Percentiles rank a stretch among this genome's conserved stretches.
These are phyloP conservation scores for Hetaerina titia DNA, from an alignment of 2,888 invertebrate species.

Conservation along the genomic window DNA sequence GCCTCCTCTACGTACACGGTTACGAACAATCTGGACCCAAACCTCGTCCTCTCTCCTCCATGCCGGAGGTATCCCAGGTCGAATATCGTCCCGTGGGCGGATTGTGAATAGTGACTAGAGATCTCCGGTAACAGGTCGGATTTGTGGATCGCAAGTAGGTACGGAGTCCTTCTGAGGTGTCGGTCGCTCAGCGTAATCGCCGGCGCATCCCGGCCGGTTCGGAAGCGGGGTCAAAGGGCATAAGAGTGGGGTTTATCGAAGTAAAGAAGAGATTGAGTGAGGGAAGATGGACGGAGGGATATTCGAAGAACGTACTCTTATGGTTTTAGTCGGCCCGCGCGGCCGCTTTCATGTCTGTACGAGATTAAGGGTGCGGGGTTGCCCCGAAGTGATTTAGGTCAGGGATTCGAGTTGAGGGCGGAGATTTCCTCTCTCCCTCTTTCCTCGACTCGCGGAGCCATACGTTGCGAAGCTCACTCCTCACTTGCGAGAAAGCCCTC, in stretches of 20 bases:
- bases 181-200: background rate
- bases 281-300: slow-evolving; percentile 5
- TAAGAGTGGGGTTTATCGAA: background rate
- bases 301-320: slow-evolving; percentile 56
- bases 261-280: background rate
- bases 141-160: too few relatives aligned
- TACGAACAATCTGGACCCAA: too few relatives aligned
- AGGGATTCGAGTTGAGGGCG: background rate
- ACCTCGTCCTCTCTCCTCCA: too few relatives aligned
- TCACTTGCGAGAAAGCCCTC: background rate
- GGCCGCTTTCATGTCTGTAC: slow-evolving; percentile 49
- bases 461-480: background rate
- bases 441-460: background rate
- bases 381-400: slow-evolving; percentile 60
- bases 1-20: too few relatives aligned
- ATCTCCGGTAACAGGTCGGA: too few relatives aligned
- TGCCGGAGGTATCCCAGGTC: too few relatives aligned
- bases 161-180: background rate
- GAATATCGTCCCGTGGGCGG: too few relatives aligned
- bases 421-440: slow-evolving; percentile 2
- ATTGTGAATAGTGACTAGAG: too few relatives aligned
- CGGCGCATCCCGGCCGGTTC: background rate
- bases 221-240: background rate
- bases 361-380: slow-evolving; percentile 57
- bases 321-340: slow-evolving; percentile 33